phyloP scores from a whole-genome alignment of 92 coral and sea anemone genomes.

The Parazoanthus swiftii region DNA sequence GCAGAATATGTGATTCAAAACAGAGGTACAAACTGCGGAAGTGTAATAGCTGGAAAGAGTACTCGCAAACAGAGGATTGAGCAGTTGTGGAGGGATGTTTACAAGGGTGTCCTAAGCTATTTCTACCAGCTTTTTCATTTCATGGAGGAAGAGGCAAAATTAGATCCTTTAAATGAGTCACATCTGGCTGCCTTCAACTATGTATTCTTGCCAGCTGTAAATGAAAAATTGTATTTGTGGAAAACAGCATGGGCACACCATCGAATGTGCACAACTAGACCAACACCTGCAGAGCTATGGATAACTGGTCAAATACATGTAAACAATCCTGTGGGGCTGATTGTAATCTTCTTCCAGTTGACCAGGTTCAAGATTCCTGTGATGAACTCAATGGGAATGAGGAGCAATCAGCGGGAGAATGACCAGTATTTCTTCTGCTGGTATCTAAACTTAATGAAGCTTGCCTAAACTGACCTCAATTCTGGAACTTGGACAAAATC shows the following conservation, averaged over 20 bases:
- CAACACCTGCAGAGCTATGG: background rate
- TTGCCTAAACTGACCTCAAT: constrained; percentile 34
- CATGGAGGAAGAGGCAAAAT: constrained; percentile 41
- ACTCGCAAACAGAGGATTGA: constrained; percentile 14
- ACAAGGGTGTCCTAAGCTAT: constrained; percentile 50
- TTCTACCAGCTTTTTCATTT: constrained; percentile 53
- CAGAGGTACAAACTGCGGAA: constrained; percentile 58
- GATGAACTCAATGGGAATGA: constrained; percentile 32
- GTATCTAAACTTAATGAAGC: constrained; percentile 37
- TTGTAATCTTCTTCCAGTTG: background rate
- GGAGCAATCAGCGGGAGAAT: constrained; percentile 42
- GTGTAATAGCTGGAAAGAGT: constrained; percentile 52
- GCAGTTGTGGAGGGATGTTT: constrained; percentile 50
- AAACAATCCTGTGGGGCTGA: constrained; percentile 7
- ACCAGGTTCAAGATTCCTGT: constrained; percentile 3
- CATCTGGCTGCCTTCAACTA: constrained; percentile 30
- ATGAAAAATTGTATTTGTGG: constrained; percentile 29
- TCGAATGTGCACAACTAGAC: background rate
- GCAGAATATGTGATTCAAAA: constrained; percentile 54
- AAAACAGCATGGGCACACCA: constrained; percentile 47
- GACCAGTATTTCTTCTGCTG: constrained; percentile 44
- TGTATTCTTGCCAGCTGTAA: constrained; percentile 35
- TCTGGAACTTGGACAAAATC: constrained; percentile 1
- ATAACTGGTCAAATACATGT: background rate
- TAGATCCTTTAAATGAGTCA: constrained; percentile 33